Evolutionary conservation across 2,797 vertebrate genomes (phyloP).

Genomic region (Anniella stebbinsi): DNA sequence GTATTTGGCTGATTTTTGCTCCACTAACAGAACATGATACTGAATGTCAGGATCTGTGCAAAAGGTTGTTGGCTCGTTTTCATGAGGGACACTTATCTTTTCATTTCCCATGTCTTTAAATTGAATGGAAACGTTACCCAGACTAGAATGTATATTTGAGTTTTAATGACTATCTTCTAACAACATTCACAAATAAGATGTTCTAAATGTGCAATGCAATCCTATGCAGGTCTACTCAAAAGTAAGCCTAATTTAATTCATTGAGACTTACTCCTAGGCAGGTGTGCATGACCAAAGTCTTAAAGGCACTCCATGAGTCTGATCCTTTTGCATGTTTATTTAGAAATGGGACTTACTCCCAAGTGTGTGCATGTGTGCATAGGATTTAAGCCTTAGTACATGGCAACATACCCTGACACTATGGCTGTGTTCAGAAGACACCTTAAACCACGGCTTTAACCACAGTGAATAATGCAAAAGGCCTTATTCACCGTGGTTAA

Average conservation of each 20-base stretch:
- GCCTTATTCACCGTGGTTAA: no score
- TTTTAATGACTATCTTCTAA: neutral
- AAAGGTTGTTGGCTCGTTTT: neutral
- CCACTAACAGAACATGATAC: neutral
- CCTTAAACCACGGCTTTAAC: no score
- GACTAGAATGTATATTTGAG: neutral
- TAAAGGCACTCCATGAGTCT: neutral
- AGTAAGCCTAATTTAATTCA: neutral
- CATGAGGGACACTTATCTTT: neutral
- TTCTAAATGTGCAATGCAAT: neutral
- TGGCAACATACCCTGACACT: neutral
- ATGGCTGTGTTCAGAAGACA: no score
- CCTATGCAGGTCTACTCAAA: neutral
- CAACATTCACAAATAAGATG: neutral
- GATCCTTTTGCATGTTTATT: neutral
- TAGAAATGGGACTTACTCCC: neutral
- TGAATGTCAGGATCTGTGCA: neutral
- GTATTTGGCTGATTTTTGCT: neutral
- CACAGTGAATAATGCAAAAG: no score
- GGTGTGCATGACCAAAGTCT: neutral
- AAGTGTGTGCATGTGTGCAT: neutral
- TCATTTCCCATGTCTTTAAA: neutral
- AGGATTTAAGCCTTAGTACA: neutral
- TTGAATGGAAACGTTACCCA: neutral
- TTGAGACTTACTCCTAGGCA: neutral